Evolutionary conservation across 1,140 invertebrate species (phyloP).

Genomic region (Drusus annulatus): DNA sequence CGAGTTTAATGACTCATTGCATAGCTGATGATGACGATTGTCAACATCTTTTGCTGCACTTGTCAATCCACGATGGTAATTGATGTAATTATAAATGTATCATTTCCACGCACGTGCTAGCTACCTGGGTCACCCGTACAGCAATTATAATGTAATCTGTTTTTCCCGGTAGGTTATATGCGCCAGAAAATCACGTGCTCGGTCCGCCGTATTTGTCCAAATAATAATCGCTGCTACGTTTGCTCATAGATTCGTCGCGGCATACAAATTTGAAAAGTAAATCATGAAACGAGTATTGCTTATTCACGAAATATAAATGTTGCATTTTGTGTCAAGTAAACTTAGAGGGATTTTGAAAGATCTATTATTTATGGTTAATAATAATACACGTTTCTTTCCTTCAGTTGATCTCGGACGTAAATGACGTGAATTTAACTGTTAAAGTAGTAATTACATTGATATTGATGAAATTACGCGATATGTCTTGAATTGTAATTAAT

Average conservation of each 20-base stretch:
- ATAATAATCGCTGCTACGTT: constrained; percentile 21
- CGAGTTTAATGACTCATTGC: too few species aligned
- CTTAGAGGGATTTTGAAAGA: too few species aligned
- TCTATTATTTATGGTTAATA: too few species aligned
- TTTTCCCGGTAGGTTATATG: neutral
- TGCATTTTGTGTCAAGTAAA: too few species aligned
- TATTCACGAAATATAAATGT: too few species aligned
- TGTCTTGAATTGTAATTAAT: too few species aligned
- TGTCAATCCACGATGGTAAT: neutral
- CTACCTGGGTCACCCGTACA: neutral
- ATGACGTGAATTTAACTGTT: too few species aligned
- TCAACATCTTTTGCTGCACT: neutral
- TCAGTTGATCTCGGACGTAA: too few species aligned
- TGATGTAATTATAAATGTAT: constrained; percentile 4
- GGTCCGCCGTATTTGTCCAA: constrained; percentile 4
- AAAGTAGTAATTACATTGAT: too few species aligned
- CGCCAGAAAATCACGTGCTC: constrained; percentile 34
- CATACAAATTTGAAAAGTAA: constrained; percentile 30
- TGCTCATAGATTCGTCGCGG: neutral
- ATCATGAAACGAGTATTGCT: constrained; percentile 4
- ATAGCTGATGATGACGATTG: too few species aligned
- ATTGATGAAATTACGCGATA: too few species aligned
- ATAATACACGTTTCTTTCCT: too few species aligned
- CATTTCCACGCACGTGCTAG: constrained; percentile 26
- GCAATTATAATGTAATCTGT: neutral